Evolutionary conservation across 2,797 vertebrate genomes (phyloP), one percentile per base, ranked within the genome.

Genomic region (Toxotes lorentzi): DNA sequence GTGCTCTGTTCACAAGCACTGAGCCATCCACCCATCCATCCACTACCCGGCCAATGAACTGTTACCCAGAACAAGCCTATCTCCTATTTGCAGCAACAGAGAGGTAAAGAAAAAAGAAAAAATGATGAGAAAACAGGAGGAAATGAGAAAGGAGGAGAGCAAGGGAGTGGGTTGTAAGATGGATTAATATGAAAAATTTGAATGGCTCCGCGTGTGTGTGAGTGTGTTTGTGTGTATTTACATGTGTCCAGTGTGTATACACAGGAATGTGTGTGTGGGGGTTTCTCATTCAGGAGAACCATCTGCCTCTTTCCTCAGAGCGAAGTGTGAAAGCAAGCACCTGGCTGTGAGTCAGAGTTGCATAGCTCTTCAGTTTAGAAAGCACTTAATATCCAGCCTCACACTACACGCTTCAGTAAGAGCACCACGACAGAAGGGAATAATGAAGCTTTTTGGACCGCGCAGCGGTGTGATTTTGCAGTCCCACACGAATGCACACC

Each of bases 341-440:
- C 91, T 93, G 92, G 92, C 92, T 88, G 86, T 89, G 90, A 93
- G 88, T 94, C 91, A 92, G 91, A 84, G 62, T 78, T 86, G 87
- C 87, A 84, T 75, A 64, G 82, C 87, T 89, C 92, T 91, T 91
- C 87, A 80, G 82, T 88, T 91, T 91, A 90, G 86, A 90, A 90
- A 90, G 88, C 93, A 92, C 91, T 94, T 93, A 92, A 93, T 92
- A 88, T 82, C 73, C 80, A 66, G 78, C 87, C 82, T 78, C 84
- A 59, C 79, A 80, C 85, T 80, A 43, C 50, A 64, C 60, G 75
- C 90, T 89, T 85, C 89, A 70, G 76, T 88, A 86, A 78, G 80
- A 90, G 84, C 87, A 38, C 76, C 10, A 1, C 1, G 64, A 85
- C 79, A 82, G 79, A 81, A 79, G 79, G 85, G 73, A 89, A 92